These are phyloP conservation scores for Holothuria leucospilota DNA, from an alignment of 53 echinoderm and acorn worm species.

Conservation along the genomic window DNA sequence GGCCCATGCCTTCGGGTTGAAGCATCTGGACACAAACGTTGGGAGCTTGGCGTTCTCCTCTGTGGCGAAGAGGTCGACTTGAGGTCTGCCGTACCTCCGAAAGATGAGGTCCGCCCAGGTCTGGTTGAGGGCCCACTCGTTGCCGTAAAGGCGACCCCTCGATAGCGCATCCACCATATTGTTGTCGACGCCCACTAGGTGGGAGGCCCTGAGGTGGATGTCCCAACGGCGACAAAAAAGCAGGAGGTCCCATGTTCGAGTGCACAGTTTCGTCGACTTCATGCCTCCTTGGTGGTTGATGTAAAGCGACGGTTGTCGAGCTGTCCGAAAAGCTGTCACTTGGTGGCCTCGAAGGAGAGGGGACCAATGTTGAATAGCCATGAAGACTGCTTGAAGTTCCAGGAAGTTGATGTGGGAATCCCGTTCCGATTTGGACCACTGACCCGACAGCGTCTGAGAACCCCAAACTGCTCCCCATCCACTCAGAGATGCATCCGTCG, in stretches of 20 bases:
- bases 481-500: constrained; percentile 42
- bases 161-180: constrained; percentile 38
- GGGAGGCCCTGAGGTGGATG: constrained; percentile 6
- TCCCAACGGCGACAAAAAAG: constrained; percentile 1
- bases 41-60: constrained; percentile 38
- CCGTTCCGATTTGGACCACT: neutral
- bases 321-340: constrained; percentile 34
- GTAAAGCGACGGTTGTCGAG: constrained; percentile 49
- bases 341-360: neutral
- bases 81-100: neutral
- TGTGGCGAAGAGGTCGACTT: constrained; percentile 44
- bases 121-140: constrained; percentile 16
- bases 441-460: neutral
- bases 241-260: constrained; percentile 22
- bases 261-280: constrained; percentile 23
- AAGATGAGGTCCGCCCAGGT: neutral
- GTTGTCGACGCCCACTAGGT: constrained; percentile 49
- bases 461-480: constrained; percentile 41
- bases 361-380: neutral
- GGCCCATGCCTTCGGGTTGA: constrained; percentile 20
- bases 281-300: constrained; percentile 53
- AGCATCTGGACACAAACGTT: constrained; percentile 27
- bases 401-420: constrained; percentile 43
- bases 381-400: constrained; percentile 39
- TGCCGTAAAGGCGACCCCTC: neutral